These are phyloP conservation scores for Clepsis dumicolana DNA, from an alignment of 2,888 invertebrate species.

Conservation along the genomic window DNA sequence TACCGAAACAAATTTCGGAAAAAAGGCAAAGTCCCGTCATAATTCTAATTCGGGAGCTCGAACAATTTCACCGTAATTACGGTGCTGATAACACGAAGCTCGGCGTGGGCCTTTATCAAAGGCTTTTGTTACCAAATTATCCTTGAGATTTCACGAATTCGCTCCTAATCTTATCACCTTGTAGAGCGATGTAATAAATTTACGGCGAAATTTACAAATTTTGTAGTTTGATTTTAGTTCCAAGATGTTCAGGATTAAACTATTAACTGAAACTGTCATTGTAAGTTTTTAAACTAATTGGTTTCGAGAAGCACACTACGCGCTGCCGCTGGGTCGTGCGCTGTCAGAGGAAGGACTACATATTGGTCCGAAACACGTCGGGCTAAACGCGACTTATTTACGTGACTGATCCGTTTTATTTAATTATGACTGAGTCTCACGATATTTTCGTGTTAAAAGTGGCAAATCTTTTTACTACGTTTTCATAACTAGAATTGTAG, in stretches of 20 bases:
- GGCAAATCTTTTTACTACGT: too few species aligned
- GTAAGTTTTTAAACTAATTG: too few species aligned
- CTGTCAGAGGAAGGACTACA: too few species aligned
- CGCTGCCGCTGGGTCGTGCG: too few species aligned
- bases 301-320: too few species aligned
- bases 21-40: not conserved
- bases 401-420: too few species aligned
- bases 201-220: not conserved
- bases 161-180: constrained; percentile 23
- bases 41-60: constrained; percentile 26
- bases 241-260: too few species aligned
- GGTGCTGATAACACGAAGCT: constrained; percentile 9
- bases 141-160: constrained; percentile 26
- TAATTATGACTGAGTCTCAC: too few species aligned
- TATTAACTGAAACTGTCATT: too few species aligned
- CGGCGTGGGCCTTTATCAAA: constrained; percentile 3
- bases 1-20: not conserved
- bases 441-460: not conserved
- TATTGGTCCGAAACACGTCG: too few species aligned
- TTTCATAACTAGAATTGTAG: not conserved
- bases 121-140: constrained; percentile 40
- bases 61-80: constrained; percentile 31
- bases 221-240: not conserved
- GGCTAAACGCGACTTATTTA: too few species aligned
- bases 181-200: constrained; percentile 14